Base-by-base conservation (phyloP, 2,113 vertebrate genomes). In the Eonycteris spelaea region DNA sequence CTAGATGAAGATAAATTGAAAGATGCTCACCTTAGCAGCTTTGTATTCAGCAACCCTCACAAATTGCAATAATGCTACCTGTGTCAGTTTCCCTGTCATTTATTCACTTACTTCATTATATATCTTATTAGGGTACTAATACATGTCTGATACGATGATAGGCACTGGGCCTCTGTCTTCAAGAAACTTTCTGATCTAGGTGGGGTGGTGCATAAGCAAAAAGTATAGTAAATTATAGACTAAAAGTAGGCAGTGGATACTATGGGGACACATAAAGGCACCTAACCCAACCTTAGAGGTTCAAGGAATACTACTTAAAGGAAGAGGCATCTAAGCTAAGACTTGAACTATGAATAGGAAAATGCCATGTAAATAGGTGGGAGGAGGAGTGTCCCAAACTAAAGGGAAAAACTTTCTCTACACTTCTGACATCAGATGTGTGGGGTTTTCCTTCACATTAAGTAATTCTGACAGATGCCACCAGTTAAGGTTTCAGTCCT, bases 241-340 rank as follows among this genome's bases (percentile, higher is more conserved):
- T 85, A 63, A 51, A 80, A 43, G 38, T 83, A 93, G 83, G 38
- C 65, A 22, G 21, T 85, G 28, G 61, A 9, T 79, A 6, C 21
- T 48, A 0, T 33, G 16, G 40, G 7, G 65, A 33, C 78, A 79
- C 14, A 59, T 12, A 77, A 40, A 43, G 18, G 40, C 33, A 67
- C 33, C 59, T 84, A 84, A 57, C 7, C 51, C 71, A 94, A 3
- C 33, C 28, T 84, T 86, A 87, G 24, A 79, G 6, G 33, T 24
- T 94, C 45, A 94, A 73, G 59, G 45, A 87, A 80, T 11, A 61
- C 57, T 93, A 95, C 30, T 74, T 83, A 15, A n/a, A 75, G 38
- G 57, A 94, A 95, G 45, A 91, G 33, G 87, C 24, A 86, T 19
- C 57, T 92, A 63, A 90, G 38, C 57, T 92, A 43, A 90, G 30